These are phyloP conservation scores for Drosophila albomicans DNA, from an alignment of 1,140 invertebrate species.

Conservation along the genomic window DNA sequence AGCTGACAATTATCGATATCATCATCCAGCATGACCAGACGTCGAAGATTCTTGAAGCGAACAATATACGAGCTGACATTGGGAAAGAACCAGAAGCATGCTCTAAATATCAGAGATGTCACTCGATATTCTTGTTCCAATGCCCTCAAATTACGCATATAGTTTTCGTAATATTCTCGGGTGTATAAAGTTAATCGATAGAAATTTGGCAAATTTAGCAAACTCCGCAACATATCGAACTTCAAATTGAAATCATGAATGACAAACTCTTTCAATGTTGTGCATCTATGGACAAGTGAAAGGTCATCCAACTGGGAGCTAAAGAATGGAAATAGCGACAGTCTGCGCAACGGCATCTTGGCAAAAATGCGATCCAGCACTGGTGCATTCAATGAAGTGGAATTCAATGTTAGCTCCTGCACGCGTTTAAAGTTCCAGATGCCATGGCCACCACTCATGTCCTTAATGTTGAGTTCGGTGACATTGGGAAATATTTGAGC, in stretches of 20 bases:
- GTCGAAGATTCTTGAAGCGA: not conserved
- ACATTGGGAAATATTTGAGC: not conserved
- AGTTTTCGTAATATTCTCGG: not conserved
- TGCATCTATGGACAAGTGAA: constrained; percentile 4
- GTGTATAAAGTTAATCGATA: not conserved
- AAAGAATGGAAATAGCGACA: not conserved
- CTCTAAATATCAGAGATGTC: not conserved
- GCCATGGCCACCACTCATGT: not conserved
- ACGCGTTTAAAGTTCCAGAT: not conserved
- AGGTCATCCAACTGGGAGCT: not conserved
- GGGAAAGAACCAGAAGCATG: not conserved
- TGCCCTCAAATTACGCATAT: constrained; percentile 1
- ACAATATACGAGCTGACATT: not conserved
- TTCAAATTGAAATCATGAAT: constrained; percentile 3
- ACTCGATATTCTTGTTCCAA: not conserved
- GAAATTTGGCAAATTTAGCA: not conserved
- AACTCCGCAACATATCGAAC: not conserved
- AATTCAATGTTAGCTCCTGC: not conserved
- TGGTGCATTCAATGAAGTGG: not conserved
- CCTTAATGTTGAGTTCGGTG: not conserved
- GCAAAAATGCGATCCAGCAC: not conserved
- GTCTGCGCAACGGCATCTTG: not conserved
- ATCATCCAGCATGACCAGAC: constrained; percentile 5
- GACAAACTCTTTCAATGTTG: not conserved
- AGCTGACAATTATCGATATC: not conserved